These are phyloP conservation scores for Mionectes macconnelli DNA, from an alignment of 2,113 vertebrate species.

Conservation along the genomic window DNA sequence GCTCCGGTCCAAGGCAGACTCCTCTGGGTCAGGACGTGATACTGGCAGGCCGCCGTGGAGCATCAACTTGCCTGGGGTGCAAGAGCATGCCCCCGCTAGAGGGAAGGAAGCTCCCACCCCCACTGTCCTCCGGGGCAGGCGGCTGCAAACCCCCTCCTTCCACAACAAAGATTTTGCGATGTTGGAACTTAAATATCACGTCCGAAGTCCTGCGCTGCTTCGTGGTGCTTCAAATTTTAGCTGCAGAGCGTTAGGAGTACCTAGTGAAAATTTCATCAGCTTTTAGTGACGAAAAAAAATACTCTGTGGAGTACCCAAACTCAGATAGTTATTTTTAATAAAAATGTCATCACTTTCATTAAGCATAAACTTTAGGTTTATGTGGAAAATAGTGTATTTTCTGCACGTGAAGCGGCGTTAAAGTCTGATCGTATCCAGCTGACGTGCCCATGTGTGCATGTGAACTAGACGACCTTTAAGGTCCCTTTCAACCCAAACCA, in stretches of 20 bases:
- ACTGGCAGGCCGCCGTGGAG: background rate
- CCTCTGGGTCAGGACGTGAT: background rate
- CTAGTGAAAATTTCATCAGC: background rate
- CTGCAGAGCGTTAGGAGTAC: background rate
- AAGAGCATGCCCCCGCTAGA: fast-evolving
- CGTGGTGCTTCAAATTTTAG: background rate
- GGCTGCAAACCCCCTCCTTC: background rate
- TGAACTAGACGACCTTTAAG: background rate
- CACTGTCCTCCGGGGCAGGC: background rate
- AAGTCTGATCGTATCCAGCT: background rate
- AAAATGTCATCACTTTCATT: background rate
- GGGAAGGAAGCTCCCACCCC: background rate
- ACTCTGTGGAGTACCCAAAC: background rate
- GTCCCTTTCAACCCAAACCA: background rate
- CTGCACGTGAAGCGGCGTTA: background rate
- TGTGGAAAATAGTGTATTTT: background rate
- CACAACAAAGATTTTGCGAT: background rate
- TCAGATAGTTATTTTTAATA: background rate
- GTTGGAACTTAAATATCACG: fast-evolving
- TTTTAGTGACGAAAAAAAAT: background rate
- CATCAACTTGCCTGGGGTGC: background rate
- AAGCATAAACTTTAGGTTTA: background rate
- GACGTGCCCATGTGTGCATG: background rate
- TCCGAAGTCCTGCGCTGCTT: background rate
- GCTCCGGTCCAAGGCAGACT: background rate